phyloP scores from a whole-genome alignment of 2,888 invertebrate genomes.

The Ochropacha duplaris region DNA sequence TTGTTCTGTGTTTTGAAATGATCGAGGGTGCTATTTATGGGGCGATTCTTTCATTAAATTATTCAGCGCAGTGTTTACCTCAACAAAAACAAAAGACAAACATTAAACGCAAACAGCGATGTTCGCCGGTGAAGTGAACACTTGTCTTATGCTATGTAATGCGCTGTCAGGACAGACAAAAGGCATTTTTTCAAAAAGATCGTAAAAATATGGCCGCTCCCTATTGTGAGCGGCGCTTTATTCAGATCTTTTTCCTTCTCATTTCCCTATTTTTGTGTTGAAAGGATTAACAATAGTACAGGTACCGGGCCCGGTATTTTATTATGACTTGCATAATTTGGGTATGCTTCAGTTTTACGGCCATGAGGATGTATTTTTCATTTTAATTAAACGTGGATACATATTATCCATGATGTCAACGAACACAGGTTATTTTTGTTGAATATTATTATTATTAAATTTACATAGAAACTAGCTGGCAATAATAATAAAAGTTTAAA shows the following conservation, averaged over 20 bases:
- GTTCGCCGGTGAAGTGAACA: slow-evolving; percentile 61
- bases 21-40: neutral
- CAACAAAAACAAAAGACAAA: slow-evolving; percentile 47
- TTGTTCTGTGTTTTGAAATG: neutral
- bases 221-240: slow-evolving; percentile 65
- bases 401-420: too few relatives aligned
- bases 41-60: neutral
- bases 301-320: slow-evolving; percentile 51
- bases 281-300: slow-evolving; percentile 77
- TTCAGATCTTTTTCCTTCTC: slow-evolving; percentile 71
- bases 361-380: slow-evolving; percentile 14
- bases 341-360: slow-evolving; percentile 17
- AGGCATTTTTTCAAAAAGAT: slow-evolving; percentile 64
- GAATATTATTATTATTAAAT: too few relatives aligned
- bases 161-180: slow-evolving; percentile 73
- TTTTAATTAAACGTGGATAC: slow-evolving; percentile 23
- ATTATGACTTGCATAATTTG: slow-evolving; percentile 55
- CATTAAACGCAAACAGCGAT: slow-evolving; percentile 57
- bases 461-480: too few relatives aligned
- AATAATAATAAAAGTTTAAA: too few relatives aligned
- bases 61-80: slow-evolving; percentile 22
- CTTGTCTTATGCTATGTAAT: slow-evolving; percentile 75
- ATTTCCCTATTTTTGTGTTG: slow-evolving; percentile 75
- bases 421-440: too few relatives aligned
- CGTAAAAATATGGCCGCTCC: slow-evolving; percentile 70